Evolutionary conservation across 2,888 invertebrate genomes (phyloP).

Genomic region (Thera obeliscata): DNA sequence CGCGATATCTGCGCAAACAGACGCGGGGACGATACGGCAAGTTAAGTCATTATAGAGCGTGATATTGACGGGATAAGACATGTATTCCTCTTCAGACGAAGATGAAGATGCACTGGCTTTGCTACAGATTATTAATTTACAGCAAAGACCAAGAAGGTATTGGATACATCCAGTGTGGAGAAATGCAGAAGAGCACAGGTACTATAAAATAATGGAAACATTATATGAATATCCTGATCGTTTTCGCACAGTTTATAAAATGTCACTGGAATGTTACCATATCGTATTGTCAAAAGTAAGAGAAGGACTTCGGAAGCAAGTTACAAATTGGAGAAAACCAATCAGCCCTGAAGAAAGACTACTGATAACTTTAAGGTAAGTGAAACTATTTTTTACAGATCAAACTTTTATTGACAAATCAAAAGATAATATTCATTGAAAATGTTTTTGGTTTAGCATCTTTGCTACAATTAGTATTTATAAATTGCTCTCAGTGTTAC

Average conservation of each 20-base stretch:
- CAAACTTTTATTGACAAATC: conserved; percentile 25
- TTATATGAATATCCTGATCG: conserved; percentile 39
- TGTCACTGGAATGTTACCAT: conserved; percentile 38
- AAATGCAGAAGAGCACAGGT: conserved; percentile 24
- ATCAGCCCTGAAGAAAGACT: conserved; percentile 37
- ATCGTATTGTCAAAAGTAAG: conserved; percentile 37
- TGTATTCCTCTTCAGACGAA: conserved; percentile 23
- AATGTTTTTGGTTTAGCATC: conserved; percentile 32
- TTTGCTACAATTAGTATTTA: conserved; percentile 34
- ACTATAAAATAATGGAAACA: conserved; percentile 33
- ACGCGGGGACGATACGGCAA: no score
- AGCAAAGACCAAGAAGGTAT: conserved; percentile 35
- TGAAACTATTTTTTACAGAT: conserved; percentile 23
- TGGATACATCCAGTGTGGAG: conserved; percentile 33
- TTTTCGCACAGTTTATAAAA: conserved; percentile 37
- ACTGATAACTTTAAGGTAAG: conserved; percentile 37
- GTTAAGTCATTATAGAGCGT: not conserved
- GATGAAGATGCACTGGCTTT: conserved; percentile 35
- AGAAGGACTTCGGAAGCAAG: conserved; percentile 36
- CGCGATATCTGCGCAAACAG: no score
- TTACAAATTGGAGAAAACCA: conserved; percentile 35
- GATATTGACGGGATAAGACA: conserved; percentile 1
- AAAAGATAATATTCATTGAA: conserved; percentile 33
- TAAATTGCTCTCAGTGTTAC: conserved; percentile 35
- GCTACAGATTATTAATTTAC: conserved; percentile 35